phyloP scores from a whole-genome alignment of 2,113 vertebrate genomes.

The Pelmatolapia mariae region DNA sequence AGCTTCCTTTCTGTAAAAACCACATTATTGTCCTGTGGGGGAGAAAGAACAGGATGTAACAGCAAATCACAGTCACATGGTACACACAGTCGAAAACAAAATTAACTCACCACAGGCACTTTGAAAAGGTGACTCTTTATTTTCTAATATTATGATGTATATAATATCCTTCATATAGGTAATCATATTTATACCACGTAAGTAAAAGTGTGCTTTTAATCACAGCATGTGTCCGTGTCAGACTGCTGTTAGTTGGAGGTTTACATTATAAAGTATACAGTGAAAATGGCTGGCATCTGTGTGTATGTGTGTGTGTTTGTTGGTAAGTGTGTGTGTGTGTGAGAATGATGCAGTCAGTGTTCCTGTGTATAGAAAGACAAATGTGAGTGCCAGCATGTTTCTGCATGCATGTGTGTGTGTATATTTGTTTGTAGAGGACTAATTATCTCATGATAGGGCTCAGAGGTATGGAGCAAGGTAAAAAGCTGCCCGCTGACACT shows the following conservation, averaged over 20 bases:
- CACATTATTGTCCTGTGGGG: neutral
- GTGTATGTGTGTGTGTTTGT: conserved; percentile 22
- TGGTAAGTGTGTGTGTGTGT: neutral
- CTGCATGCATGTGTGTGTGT: conserved; percentile 34
- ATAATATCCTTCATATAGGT: conserved; percentile 70
- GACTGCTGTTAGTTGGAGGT: conserved; percentile 67
- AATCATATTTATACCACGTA: conserved; percentile 68
- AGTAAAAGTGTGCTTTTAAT: conserved; percentile 73
- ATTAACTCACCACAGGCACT: conserved; percentile 37
- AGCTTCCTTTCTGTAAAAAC: neutral
- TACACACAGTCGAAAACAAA: conserved; percentile 7
- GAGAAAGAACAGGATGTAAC: neutral
- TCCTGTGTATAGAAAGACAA: conserved; percentile 30
- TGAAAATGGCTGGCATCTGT: conserved; percentile 62
- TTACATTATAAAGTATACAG: conserved; percentile 69
- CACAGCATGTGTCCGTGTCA: conserved; percentile 64
- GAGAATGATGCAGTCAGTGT: conserved; percentile 24
- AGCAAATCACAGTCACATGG: neutral
- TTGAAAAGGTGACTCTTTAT: conserved; percentile 71
- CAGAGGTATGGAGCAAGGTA: conserved; percentile 48
- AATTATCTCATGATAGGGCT: conserved; percentile 43
- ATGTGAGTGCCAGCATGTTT: conserved; percentile 49
- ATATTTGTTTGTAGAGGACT: conserved; percentile 29
- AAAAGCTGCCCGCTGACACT: conserved; percentile 31
- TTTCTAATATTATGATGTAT: conserved; percentile 66